These are phyloP conservation scores for Yoshiicerus persimilis DNA, from an alignment of 1,140 invertebrate species.

Conservation along the genomic window DNA sequence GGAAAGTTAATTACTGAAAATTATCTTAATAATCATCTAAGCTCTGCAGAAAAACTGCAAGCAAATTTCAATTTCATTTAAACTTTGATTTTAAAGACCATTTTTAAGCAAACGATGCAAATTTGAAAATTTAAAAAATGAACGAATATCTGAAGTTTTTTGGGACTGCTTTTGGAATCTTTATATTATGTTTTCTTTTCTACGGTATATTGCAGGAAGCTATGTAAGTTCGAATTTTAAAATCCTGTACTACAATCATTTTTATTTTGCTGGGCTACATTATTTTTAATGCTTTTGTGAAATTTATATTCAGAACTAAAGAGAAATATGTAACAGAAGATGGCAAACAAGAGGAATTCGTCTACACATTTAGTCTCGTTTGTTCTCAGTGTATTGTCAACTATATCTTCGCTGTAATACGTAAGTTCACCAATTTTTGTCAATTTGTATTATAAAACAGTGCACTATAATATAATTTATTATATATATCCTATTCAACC, in stretches of 20 bases:
- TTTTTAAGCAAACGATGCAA: too few relatives aligned
- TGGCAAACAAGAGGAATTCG: constrained; percentile 75
- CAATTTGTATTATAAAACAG: background rate
- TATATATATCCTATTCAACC: too few relatives aligned
- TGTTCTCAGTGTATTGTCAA: constrained; percentile 89
- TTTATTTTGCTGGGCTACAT: background rate
- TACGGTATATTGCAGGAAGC: constrained; percentile 91
- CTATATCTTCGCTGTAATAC: constrained; percentile 77
- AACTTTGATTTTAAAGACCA: too few relatives aligned
- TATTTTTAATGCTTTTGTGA: background rate
- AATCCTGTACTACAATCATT: background rate
- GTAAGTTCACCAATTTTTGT: constrained; percentile 58
- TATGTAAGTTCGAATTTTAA: constrained; percentile 64
- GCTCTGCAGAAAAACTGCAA: too few relatives aligned
- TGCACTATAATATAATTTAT: too few relatives aligned
- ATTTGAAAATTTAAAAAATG: too few relatives aligned
- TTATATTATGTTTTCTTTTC: constrained; percentile 87
- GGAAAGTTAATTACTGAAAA: too few relatives aligned
- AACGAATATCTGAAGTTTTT: constrained; percentile 38
- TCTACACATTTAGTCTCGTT: constrained; percentile 79
- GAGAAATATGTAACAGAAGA: constrained; percentile 69
- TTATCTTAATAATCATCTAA: too few relatives aligned
- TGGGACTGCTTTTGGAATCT: constrained; percentile 72
- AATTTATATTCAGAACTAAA: constrained; percentile 65
- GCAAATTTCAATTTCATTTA: too few relatives aligned